These are phyloP conservation scores for Stenurella melanura DNA, from an alignment of 2,888 invertebrate species.

Conservation along the genomic window DNA sequence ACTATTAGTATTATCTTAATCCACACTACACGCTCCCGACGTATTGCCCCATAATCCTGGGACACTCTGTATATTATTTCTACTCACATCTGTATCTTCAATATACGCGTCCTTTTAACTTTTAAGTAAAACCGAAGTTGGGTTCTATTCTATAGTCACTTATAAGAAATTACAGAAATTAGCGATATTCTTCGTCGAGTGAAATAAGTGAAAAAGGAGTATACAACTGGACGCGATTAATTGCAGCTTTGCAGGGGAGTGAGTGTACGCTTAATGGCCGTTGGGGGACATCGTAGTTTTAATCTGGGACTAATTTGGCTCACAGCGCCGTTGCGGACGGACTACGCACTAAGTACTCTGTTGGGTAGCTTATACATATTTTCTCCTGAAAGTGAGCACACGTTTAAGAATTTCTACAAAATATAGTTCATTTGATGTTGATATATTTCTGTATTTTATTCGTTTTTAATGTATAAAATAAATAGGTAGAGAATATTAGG, in stretches of 20 bases:
- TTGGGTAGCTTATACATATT: conserved; percentile 45
- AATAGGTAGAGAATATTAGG: no score
- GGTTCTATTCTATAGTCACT: background rate
- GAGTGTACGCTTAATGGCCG: conserved; percentile 71
- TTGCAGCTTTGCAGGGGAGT: conserved; percentile 68
- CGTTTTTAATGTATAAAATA: no score
- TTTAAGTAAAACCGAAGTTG: background rate
- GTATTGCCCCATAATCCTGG: no score
- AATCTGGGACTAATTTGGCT: conserved; percentile 73
- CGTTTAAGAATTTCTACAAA: background rate
- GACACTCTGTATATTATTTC: background rate
- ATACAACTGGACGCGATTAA: conserved; percentile 60
- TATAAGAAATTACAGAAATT: background rate
- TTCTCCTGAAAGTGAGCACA: conserved; percentile 38
- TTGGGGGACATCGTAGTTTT: conserved; percentile 72
- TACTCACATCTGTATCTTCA: background rate
- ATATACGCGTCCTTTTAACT: background rate
- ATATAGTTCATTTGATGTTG: no score
- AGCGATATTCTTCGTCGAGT: background rate
- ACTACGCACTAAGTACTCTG: conserved; percentile 60
- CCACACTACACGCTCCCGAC: no score
- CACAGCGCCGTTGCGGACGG: conserved; percentile 68
- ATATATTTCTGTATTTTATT: no score
- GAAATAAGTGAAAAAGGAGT: conserved; percentile 33
- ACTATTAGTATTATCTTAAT: no score